A percentile compares a stretch with the other conserved stretches of the same genome.
Conservation (phyloP, 2,113 vertebrate genomes). For the Pangasianodon hypophthalmus region DNA sequence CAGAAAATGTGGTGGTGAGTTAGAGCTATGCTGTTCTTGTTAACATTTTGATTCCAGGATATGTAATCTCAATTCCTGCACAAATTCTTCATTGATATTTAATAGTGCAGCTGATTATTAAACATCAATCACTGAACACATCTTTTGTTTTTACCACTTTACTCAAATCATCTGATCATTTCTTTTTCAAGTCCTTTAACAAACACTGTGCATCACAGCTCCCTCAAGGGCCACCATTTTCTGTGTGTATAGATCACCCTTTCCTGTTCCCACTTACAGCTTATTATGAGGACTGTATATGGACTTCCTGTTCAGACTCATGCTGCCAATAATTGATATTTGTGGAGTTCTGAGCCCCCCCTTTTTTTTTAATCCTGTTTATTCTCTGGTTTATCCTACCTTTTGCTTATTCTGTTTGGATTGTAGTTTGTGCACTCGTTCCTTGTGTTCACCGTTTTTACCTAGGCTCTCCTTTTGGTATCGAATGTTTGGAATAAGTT, state of each 20-base stretch:
- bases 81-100: neutral
- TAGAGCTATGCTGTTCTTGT: neutral
- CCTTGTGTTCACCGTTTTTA: neutral
- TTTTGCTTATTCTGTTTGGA: neutral
- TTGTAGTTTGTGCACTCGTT: neutral
- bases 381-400: neutral
- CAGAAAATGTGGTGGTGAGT: neutral
- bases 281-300: neutral
- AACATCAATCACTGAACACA: neutral
- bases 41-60: neutral
- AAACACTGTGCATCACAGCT: neutral
- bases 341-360: neutral
- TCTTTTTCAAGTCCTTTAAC: neutral
- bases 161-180: neutral
- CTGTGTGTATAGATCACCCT: neutral
- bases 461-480: neutral
- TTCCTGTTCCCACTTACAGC: neutral
- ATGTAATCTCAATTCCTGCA: neutral
- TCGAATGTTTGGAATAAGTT: neutral
- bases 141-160: neutral
- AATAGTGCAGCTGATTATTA: neutral
- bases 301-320: neutral
- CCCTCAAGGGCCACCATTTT: neutral
- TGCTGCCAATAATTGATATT: neutral
- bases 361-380: neutral